Percentiles rank a stretch among this genome's conserved stretches.
Conservation (phyloP, 2,888 invertebrate species). For the Polyommatus icarus region DNA sequence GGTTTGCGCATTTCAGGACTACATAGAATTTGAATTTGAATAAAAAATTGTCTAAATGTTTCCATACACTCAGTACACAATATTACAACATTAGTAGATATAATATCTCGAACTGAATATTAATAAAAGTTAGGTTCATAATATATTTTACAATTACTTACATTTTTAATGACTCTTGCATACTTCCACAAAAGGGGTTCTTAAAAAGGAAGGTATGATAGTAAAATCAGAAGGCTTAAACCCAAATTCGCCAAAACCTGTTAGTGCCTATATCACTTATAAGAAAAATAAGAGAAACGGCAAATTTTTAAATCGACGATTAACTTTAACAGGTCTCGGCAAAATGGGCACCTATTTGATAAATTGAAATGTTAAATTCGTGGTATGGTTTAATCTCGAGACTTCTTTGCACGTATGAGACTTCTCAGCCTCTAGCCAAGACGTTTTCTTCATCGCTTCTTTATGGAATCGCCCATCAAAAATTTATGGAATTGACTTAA, state of each 20-base stretch:
- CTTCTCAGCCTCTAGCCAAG: too few relatives aligned
- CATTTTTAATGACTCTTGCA: neutral
- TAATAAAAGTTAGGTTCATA: neutral
- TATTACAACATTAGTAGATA: neutral
- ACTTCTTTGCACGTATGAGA: neutral
- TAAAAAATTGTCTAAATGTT: neutral
- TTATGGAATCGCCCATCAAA: too few relatives aligned
- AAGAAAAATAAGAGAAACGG: neutral
- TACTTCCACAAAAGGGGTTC: neutral
- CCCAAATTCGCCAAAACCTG: neutral
- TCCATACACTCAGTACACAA: neutral
- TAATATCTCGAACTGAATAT: neutral
- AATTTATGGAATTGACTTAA: too few relatives aligned
- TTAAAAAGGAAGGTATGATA: neutral
- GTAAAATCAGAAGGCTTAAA: neutral
- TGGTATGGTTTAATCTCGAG: neutral
- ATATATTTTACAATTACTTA: neutral
- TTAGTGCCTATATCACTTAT: neutral
- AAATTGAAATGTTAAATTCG: neutral
- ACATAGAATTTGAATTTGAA: neutral
- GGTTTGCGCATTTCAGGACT: neutral
- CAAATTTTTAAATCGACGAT: neutral
- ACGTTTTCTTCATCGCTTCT: too few relatives aligned
- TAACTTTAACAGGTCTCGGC: neutral
- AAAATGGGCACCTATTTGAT: neutral